Base-by-base conservation (phyloP, 2,888 invertebrate species). In the Cremastinae sp. region DNA sequence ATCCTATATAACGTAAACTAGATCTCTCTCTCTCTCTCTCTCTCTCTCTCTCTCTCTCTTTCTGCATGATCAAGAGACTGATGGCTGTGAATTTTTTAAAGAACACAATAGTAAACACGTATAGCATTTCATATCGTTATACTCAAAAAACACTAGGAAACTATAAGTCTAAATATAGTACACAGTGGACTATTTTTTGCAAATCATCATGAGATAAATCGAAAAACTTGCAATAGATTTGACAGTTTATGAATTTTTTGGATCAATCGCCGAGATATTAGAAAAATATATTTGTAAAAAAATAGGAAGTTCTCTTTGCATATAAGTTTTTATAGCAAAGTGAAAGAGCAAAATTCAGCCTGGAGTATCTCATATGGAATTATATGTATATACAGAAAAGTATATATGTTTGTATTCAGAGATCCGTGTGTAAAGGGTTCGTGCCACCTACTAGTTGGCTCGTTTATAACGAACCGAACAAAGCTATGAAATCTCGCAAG, bases 401-500 rank as follows among this genome's bases (percentile, higher is more conserved):
- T 38, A 38, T 56, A 56, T 36, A 36, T 34, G 5, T 28, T 28
- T 28, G 5, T 28, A 3, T 3, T 28, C 5, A 3, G 28, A 28
- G 5, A 3, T 28, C 5, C 28, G 28, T 28, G 28, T 28, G 28
- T 12, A 36, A 2, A 2, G 34, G 4, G 34, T 56, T 34, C 47
- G 34, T 14, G 28, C 51, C 10, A 61, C 28, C 49, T 49, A 47
- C 34, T n/a, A 54, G 22, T 28, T n/a, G 10, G 45, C 54, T 22
- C 65, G 38, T 20, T 0, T 65, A 54, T 54, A 65, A 64, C 51
- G 38, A 49, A 18, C 18, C 12, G 41, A 54, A 70, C 45, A 70
- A 62, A 54, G 70, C 70, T 22, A 70, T 61, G 61, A 62, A 62
- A 70, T 62, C 62, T 34, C 54, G 61, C 58, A 38, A 43, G 45